These are phyloP conservation scores for Sarotherodon lohbergeri DNA, from an alignment of 2,113 vertebrate genomes.

Conservation along the genomic window DNA sequence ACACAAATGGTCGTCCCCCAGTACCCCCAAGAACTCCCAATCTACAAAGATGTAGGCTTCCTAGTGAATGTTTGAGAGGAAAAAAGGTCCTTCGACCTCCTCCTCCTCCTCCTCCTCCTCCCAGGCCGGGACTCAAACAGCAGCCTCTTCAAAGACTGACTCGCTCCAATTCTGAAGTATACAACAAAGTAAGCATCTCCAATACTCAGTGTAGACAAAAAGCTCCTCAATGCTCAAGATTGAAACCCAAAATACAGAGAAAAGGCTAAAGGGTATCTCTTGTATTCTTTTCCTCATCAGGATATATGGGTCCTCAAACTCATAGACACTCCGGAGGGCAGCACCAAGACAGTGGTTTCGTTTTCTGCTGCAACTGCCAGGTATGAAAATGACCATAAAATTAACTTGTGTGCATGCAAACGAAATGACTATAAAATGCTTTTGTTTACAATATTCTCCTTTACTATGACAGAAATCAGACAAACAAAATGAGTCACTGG, in stretches of 20 bases:
- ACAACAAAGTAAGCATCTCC: conserved; percentile 37
- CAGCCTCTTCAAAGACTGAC: not conserved
- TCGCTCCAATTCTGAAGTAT: conserved; percentile 40
- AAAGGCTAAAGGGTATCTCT: not conserved
- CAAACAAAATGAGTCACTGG: not conserved
- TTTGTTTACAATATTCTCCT: not conserved
- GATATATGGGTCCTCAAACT: conserved; percentile 51
- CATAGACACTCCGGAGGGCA: conserved; percentile 54
- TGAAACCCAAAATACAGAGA: not conserved
- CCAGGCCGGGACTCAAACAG: not conserved
- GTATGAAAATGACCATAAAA: conserved; percentile 26
- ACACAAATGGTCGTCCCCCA: not conserved
- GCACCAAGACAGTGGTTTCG: conserved; percentile 42
- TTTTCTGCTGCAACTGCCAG: conserved; percentile 40
- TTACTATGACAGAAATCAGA: not conserved
- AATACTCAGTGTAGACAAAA: not conserved
- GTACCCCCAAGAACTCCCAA: not conserved
- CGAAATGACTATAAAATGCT: not conserved
- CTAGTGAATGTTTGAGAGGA: not conserved
- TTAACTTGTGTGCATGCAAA: not conserved
- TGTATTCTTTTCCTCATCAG: conserved; percentile 2
- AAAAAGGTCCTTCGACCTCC: not conserved
- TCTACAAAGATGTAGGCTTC: not conserved
- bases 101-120: conserved; percentile 56
- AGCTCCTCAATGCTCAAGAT: not conserved